Evolutionary conservation across 2,797 vertebrate genomes (phyloP), one percentile per base, ranked within the genome.

Genomic region (Hippoglossus hippoglossus): DNA sequence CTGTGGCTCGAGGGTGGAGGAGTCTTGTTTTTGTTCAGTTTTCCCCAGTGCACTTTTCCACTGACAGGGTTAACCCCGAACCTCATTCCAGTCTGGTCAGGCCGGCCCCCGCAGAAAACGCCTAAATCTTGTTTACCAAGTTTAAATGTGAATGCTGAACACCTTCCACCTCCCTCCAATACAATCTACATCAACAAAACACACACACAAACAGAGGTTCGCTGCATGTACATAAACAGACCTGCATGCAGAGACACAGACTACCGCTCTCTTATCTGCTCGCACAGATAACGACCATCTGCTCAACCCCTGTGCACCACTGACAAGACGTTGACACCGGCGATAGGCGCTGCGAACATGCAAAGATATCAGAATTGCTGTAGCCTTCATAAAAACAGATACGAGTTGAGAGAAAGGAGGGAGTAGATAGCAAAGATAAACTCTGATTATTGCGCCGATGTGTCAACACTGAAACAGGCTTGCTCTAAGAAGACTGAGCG

Each of bases 11-110:
- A 68, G 59, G 77, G 64, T 44, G 51, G 58, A 66, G 19, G 9
- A 60, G 50, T 66, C 67, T 77, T 75, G 62, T 51, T 80, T 89
- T 72, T 87, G 36, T 73, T 77, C 52, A 44, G 24, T 53, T 76
- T 63, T 57, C 34, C 31, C 66, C 7, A 51, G 67, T 69, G 51
- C 50, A 64, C 63, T 66, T 84, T 68, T 78, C 63, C 50, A 61
- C 67, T 77, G 67, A 78, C 56, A 78, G 80, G 76, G 84, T 84
- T 85, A 81, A 83, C 77, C 68, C 59, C 65, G 26, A 80, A 77
- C 80, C 65, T 76, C 77, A 80, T 62, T 82, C 79, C 81, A 68
- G 77, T 77, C 71, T 75, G 75, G 15, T 73, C 50, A 80, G 68
- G 26, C 71, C 72, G 60, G n/a, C 70, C 70, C 41, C 41, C 26